Evolutionary conservation across 1,140 invertebrate genomes (phyloP), one percentile per base, ranked within the genome.

Genomic region (Achroia grisella): DNA sequence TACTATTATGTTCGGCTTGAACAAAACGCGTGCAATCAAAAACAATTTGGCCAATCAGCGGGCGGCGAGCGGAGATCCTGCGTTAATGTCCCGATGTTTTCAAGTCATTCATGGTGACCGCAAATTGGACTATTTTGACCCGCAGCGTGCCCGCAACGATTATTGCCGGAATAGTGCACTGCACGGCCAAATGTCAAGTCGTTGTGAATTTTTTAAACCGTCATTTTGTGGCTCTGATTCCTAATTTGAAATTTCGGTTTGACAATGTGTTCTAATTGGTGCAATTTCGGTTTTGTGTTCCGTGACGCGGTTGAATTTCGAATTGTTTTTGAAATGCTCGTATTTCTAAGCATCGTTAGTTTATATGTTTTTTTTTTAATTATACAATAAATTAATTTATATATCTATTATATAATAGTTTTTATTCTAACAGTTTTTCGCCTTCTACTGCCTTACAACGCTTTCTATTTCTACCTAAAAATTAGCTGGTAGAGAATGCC

Each of bases 181-280:
- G 56, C 55, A 52, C 13, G 37, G 53, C 62, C 68, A 77, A 77
- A 72, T 77, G 73, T 73, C 72, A 76, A 70, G 48, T 58, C 36
- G 43, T 44, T 44, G 41, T 62, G 54, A 55, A 37, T 57, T 61
- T 73, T 66, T 69, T 57, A 54, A 52, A 50, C 17, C 47, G 50
- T 15, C 35, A 37, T 37, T 35, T 14, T 12, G 14, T 34, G 39
- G 15, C 41, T 23, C 35, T 37, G 35, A 37, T 37, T 37, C 35
- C 35, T 17, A 37, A 37, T 37, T 37, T 15, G 35, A 37, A 50
- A 39, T 50, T 44, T 40, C 37, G 33, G 17, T 50, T 51, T 49
- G 53, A 68, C 67, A 73, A 73, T 73, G 50, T 73, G 70, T 52
- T 65, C 56, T 73, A 73, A 73, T 68, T 63, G 57, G 17, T 9